Evolutionary conservation across 1,140 invertebrate genomes (phyloP).

Genomic region (Drosophila sproati): DNA sequence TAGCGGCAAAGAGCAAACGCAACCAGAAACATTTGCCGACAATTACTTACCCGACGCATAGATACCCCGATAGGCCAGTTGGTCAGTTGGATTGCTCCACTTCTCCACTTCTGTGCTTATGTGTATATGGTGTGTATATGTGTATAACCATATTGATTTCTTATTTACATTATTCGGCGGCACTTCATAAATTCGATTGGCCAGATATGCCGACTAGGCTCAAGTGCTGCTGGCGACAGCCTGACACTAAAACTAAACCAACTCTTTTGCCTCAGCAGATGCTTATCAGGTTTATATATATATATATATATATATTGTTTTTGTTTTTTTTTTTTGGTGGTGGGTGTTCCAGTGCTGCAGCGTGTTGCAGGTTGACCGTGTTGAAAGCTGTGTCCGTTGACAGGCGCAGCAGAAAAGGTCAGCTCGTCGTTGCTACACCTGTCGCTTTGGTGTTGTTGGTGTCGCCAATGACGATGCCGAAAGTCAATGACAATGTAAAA

Average conservation of each 20-base stretch:
- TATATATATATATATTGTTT: too few species aligned
- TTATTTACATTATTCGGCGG: conserved; percentile 71
- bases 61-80: conserved; percentile 46
- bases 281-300: background rate
- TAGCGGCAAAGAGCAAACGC: conserved; percentile 70
- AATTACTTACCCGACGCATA: conserved; percentile 67
- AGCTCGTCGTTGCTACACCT: conserved; percentile 54
- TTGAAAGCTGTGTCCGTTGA: background rate
- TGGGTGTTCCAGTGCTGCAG: background rate
- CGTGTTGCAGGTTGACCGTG: background rate
- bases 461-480: conserved; percentile 43
- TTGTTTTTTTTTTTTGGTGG: background rate
- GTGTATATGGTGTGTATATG: background rate
- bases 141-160: conserved; percentile 29
- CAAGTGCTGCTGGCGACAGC: conserved; percentile 65
- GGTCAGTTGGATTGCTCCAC: conserved; percentile 19
- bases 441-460: conserved; percentile 42
- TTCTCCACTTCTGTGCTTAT: conserved; percentile 8
- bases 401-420: background rate
- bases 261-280: background rate
- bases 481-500: conserved; percentile 82
- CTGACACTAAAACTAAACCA: conserved; percentile 32
- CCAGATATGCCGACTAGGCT: conserved; percentile 45
- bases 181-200: conserved; percentile 58
- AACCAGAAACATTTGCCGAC: conserved; percentile 78